A percentile compares a stretch with the other conserved stretches of the same genome.
These are phyloP conservation scores for Ricordea florida DNA, from an alignment of 92 coral and sea anemone species.

Conservation along the genomic window DNA sequence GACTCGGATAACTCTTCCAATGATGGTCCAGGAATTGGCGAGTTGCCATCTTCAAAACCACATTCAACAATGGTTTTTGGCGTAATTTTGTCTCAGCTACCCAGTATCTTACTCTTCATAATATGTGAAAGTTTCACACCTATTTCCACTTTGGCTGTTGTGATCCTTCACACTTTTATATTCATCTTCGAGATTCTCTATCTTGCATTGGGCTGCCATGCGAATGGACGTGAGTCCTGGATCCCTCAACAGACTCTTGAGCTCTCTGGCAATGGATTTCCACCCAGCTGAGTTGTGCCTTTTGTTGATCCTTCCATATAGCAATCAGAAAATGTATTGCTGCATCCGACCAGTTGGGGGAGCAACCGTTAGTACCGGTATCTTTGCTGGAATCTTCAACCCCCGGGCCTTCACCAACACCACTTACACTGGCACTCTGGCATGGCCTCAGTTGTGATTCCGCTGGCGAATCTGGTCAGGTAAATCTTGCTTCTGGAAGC, in stretches of 20 bases:
- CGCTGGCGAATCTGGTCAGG: neutral
- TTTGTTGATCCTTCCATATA: conserved; percentile 42
- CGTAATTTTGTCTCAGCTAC: neutral
- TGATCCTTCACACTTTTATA: conserved; percentile 47
- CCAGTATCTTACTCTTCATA: neutral
- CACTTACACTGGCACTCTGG: neutral
- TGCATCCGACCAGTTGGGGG: conserved; percentile 49
- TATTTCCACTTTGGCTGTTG: conserved; percentile 37
- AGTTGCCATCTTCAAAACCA: neutral
- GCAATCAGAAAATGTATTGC: conserved; percentile 19
- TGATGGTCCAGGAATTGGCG: conserved; percentile 5
- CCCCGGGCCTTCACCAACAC: too few species aligned
- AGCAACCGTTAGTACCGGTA: neutral
- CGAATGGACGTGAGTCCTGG: conserved; percentile 16
- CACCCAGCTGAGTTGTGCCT: conserved; percentile 17
- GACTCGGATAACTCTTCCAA: too few species aligned
- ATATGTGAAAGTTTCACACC: neutral
- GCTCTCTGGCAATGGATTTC: conserved; percentile 29
- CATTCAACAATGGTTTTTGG: conserved; percentile 7
- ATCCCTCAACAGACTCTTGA: neutral
- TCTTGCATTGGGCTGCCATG: conserved; percentile 53
- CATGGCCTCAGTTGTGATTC: too few species aligned
- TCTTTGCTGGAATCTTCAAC: neutral
- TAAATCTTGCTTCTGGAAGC: neutral
- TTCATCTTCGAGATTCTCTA: conserved; percentile 47